phyloP scores from a whole-genome alignment of 2,888 invertebrate species.

The Perizoma affinitatum region DNA sequence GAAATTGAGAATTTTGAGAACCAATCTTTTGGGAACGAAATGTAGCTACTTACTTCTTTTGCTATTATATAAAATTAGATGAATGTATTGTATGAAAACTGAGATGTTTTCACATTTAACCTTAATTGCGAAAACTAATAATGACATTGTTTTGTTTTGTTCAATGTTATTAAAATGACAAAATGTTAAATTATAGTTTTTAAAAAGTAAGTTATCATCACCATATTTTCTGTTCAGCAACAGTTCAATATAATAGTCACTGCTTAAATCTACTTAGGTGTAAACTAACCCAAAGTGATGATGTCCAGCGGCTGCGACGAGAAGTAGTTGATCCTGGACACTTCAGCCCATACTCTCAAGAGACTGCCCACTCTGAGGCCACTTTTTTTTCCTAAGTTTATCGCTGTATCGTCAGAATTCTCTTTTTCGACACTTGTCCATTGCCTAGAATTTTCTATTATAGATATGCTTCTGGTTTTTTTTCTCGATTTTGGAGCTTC shows the following conservation, averaged over 20 bases:
- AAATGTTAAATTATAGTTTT: no score
- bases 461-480: conserved; percentile 12
- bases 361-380: conserved; percentile 50
- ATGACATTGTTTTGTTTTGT: no score
- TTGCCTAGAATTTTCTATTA: neutral
- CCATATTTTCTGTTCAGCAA: no score
- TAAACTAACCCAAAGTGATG: conserved; percentile 44
- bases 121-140: no score
- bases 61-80: no score
- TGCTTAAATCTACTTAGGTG: neutral
- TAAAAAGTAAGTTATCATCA: no score
- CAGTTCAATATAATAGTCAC: no score
- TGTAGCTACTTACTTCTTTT: no score
- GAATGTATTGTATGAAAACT: no score
- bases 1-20: neutral
- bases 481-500: conserved; percentile 1
- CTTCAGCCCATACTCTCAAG: conserved; percentile 53
- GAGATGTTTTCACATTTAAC: no score
- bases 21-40: no score
- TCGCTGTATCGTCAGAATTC: conserved; percentile 1
- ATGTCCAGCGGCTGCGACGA: conserved; percentile 45
- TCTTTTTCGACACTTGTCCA: neutral
- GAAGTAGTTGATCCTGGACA: conserved; percentile 62
- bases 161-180: no score
- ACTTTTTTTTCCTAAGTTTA: conserved; percentile 18